Evolutionary conservation across 1,140 invertebrate genomes (phyloP).

Genomic region (Antheraea mylitta): DNA sequence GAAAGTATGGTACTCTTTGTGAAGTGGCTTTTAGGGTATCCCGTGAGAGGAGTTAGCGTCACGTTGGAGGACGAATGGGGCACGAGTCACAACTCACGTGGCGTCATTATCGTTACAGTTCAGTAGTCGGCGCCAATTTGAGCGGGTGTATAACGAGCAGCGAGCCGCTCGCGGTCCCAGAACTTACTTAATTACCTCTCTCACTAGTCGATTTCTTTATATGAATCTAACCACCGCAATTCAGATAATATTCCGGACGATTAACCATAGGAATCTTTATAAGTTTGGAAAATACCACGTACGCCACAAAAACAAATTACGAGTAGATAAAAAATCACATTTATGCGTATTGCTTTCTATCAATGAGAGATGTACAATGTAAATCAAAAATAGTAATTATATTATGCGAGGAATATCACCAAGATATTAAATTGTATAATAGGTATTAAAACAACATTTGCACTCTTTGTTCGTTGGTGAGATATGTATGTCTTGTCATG

Average conservation of each 20-base stretch:
- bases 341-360: not conserved
- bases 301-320: not conserved
- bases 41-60: conserved; percentile 57
- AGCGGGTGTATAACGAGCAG: conserved; percentile 53
- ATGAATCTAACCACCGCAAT: conserved; percentile 8
- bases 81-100: conserved; percentile 42
- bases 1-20: conserved; percentile 45
- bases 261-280: conserved; percentile 1
- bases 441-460: too few relatives aligned
- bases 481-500: too few relatives aligned
- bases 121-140: conserved; percentile 56
- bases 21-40: conserved; percentile 62
- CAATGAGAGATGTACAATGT: not conserved
- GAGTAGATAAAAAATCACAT: not conserved
- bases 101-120: conserved; percentile 63
- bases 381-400: too few relatives aligned
- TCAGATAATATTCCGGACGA: conserved; percentile 8
- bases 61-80: conserved; percentile 51
- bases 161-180: conserved; percentile 46
- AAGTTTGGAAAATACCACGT: not conserved
- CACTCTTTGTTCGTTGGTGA: too few relatives aligned
- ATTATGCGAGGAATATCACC: not conserved
- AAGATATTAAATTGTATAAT: too few relatives aligned
- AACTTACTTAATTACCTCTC: conserved; percentile 54
- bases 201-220: conserved; percentile 42